These are phyloP conservation scores for Perca flavescens DNA, from an alignment of 2,113 vertebrate species.

Conservation along the genomic window DNA sequence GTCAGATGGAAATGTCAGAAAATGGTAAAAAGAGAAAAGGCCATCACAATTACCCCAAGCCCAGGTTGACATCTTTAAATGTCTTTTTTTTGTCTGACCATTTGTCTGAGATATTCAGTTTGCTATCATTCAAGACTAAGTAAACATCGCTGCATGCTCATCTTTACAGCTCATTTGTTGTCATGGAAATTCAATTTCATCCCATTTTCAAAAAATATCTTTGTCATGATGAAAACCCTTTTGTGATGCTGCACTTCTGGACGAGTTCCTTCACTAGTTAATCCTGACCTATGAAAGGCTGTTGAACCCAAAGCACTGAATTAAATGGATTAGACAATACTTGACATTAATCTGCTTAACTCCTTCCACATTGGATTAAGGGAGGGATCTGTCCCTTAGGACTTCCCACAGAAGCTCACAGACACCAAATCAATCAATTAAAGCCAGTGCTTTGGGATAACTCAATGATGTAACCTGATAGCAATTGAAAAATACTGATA, in stretches of 20 bases:
- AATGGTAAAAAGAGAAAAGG: neutral
- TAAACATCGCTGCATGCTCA: neutral
- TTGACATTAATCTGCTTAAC: conserved; percentile 74
- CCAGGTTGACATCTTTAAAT: neutral
- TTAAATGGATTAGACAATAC: conserved; percentile 63
- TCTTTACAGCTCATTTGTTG: neutral
- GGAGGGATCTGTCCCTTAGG: conserved; percentile 27
- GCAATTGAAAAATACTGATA: neutral
- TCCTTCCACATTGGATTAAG: conserved; percentile 71
- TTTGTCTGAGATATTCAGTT: neutral
- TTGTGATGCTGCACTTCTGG: neutral
- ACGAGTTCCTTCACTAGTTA: conserved; percentile 12
- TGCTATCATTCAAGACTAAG: neutral
- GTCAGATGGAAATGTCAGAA: neutral
- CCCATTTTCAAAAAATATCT: neutral
- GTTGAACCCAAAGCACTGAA: conserved; percentile 40
- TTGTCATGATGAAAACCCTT: neutral
- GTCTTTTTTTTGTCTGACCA: neutral
- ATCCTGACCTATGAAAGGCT: conserved; percentile 21
- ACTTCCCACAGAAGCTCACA: conserved; percentile 13
- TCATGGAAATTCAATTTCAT: neutral
- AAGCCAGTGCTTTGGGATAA: conserved; percentile 13
- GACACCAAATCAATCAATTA: conserved; percentile 40
- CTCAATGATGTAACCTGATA: conserved; percentile 8
- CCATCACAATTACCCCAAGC: neutral